Evolutionary conservation across 92 coral and sea anemone genomes (phyloP), one percentile per base, ranked within the genome.

Genomic region (Siderastrea siderea): DNA sequence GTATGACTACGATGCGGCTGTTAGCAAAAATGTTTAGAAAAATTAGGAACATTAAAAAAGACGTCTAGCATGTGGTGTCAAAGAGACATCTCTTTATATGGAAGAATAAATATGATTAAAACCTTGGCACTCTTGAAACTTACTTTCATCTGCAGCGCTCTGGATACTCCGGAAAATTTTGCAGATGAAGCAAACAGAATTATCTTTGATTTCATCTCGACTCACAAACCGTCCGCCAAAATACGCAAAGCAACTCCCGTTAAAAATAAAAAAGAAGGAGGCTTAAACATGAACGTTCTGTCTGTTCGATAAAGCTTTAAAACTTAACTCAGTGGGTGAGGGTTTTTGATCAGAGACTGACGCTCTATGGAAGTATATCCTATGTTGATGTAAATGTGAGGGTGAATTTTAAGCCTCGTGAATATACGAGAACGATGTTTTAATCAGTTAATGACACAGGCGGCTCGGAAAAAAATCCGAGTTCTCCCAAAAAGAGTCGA

Each of bases 71-170:
- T 19, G 3, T 80, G 74, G 75, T 14, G 60, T 49, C 72, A 2
- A 26, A 66, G 58, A 67, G 85, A 80, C 62, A 38, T 80, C n/a
- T 44, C 65, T 9, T 9, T 80, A 16, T 66, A n/a, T 2, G 50
- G 74, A 3, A 65, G 60, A 48, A 80, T 62, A 63, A 64, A 49
- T 64, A 80, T 80, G 13, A 61, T 80, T 3, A 80, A 80, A 47
- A 80, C 62, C 4, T 4, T 80, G 53, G 75, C 66, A 6, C 43
- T 51, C 38, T 54, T 4, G 15, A 75, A 75, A 53, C 8, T 75
- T 11, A 55, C 52, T 44, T 48, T 54, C 45, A 0, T 47, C 12
- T 19, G 15, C 45, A 47, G 46, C 48, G 7, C 6, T 17, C 1
- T 26, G 38, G 38, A 26, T 26, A 26, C 38, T n/a, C 38, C 38